Evolutionary conservation across 2,113 vertebrate species (phyloP).

Genomic region (Chloroceryle aenea): DNA sequence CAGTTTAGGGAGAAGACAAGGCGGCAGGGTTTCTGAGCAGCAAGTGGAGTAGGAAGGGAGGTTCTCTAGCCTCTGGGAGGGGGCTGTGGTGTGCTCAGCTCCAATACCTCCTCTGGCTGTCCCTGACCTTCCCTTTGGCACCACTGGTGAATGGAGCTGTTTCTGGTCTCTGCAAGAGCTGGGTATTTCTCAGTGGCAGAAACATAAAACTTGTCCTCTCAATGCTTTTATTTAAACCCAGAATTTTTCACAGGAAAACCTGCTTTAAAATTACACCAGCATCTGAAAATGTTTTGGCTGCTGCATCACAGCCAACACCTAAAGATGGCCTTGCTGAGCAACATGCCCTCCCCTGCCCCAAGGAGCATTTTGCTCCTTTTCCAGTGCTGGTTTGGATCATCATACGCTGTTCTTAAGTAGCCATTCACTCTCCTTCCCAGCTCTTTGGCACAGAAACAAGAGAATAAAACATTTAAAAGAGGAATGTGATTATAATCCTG

Average conservation of each 20-base stretch:
- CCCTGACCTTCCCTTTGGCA: background rate
- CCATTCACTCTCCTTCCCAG: background rate
- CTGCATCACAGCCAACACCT: background rate
- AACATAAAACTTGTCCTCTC: background rate
- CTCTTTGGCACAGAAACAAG: background rate
- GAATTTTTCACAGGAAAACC: background rate
- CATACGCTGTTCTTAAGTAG: background rate
- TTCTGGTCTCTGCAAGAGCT: background rate
- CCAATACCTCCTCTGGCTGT: background rate
- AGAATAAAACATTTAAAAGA: background rate
- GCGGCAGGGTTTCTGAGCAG: background rate
- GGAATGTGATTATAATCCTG: constrained; percentile 32
- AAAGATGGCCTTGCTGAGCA: background rate
- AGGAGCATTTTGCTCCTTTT: background rate
- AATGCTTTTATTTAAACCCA: background rate
- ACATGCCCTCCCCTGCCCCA: background rate
- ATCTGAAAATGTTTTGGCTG: background rate
- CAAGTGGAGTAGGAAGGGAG: background rate
- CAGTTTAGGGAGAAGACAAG: background rate
- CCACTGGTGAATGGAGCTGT: background rate
- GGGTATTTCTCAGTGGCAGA: background rate
- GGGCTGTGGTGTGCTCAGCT: background rate
- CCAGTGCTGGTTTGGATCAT: background rate
- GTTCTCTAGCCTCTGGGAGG: background rate
- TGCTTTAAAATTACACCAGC: background rate